Evolutionary conservation across 2,797 vertebrate genomes (phyloP).

Genomic region (Urophycis tenuis): DNA sequence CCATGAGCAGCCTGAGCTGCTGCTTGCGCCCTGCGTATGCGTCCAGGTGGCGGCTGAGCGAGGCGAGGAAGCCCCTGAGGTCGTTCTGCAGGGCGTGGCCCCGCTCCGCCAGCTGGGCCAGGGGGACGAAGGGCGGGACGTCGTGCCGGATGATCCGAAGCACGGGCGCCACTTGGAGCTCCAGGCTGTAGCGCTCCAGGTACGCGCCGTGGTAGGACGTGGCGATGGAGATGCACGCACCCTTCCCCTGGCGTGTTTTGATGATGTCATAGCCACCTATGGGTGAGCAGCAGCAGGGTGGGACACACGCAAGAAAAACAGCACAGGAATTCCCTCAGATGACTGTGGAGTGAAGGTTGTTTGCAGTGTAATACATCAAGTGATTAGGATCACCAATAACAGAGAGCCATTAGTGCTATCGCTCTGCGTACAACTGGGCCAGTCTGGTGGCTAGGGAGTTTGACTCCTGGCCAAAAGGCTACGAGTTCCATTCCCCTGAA

Average conservation of each 20-base stretch:
- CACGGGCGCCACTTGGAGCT: slow-evolving; percentile 63
- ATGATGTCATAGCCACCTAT: slow-evolving; percentile 66
- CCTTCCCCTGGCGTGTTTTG: slow-evolving; percentile 52
- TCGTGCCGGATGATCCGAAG: slow-evolving; percentile 74
- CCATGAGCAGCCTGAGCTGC: slow-evolving; percentile 80
- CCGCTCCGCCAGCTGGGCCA: slow-evolving; percentile 65
- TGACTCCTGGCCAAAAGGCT: not conserved
- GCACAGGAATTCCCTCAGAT: not conserved
- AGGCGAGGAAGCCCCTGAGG: slow-evolving; percentile 69
- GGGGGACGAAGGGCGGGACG: slow-evolving; percentile 78
- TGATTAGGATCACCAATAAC: not conserved
- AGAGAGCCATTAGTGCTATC: not conserved
- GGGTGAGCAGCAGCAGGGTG: not conserved
- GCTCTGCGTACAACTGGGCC: not conserved
- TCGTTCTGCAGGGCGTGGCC: slow-evolving; percentile 68
- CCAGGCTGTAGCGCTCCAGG: slow-evolving; percentile 79
- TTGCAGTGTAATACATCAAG: not conserved
- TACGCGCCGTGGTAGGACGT: slow-evolving; percentile 76
- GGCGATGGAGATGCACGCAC: slow-evolving; percentile 71
- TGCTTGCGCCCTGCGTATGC: slow-evolving; percentile 76
- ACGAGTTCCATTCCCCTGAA: not conserved
- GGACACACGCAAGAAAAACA: too few relatives aligned
- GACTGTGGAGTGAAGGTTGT: not conserved
- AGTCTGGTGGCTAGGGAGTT: not conserved
- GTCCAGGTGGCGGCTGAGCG: slow-evolving; percentile 74